Percentiles rank a stretch among this genome's conserved stretches.
phyloP scores from a whole-genome alignment of 1,140 invertebrate genomes.

The Apis dorsata region DNA sequence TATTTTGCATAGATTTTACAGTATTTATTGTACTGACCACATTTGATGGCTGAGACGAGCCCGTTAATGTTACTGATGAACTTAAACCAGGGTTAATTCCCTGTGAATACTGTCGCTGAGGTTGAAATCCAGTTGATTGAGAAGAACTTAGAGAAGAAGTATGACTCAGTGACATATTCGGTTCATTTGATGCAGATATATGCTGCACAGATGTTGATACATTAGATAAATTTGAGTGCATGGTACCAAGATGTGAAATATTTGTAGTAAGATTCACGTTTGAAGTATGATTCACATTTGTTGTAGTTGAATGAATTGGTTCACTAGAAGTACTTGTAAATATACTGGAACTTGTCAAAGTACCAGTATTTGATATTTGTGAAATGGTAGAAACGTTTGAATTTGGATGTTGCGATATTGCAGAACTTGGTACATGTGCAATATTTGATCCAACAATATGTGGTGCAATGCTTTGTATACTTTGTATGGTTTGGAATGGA shows the following conservation, averaged over 20 bases:
- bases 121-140: conserved; percentile 67
- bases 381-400: conserved; percentile 66
- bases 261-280: conserved; percentile 73
- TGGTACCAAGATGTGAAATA: conserved; percentile 75
- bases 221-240: conserved; percentile 76
- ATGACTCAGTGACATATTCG: conserved; percentile 67
- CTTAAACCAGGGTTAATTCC: conserved; percentile 66
- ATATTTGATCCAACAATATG: conserved; percentile 77
- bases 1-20: conserved; percentile 76
- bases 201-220: conserved; percentile 72
- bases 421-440: conserved; percentile 70
- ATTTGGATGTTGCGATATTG: conserved; percentile 71
- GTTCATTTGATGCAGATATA: conserved; percentile 69
- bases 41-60: conserved; percentile 67
- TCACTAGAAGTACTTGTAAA: conserved; percentile 75
- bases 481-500: conserved; percentile 78
- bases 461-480: conserved; percentile 77
- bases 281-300: conserved; percentile 70
- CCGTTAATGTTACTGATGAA: conserved; percentile 61
- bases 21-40: conserved; percentile 73
- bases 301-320: conserved; percentile 70
- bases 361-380: conserved; percentile 68
- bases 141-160: conserved; percentile 67
- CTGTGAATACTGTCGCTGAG: conserved; percentile 73
- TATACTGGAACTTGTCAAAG: conserved; percentile 66